A percentile compares a stretch with the other conserved stretches of the same genome.
phyloP scores from a whole-genome alignment of 1,140 invertebrate species.

The Lepidurus apus region DNA sequence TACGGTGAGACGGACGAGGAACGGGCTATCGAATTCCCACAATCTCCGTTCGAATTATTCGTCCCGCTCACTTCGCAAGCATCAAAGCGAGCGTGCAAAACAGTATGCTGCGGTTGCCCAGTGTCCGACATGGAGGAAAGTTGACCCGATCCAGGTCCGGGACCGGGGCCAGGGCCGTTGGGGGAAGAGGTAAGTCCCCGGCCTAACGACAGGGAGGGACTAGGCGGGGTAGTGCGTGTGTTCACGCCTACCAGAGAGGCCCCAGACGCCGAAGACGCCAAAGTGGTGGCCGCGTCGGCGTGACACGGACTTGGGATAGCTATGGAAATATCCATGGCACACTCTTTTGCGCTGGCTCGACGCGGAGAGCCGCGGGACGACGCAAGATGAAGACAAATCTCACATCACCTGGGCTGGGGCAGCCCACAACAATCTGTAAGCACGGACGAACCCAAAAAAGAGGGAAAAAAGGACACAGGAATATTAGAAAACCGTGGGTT shows the following conservation, averaged over 20 bases:
- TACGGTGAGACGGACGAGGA: background rate
- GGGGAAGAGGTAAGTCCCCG: background rate
- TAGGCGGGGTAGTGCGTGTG: slow-evolving; percentile 6
- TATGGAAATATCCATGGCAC: slow-evolving; percentile 32
- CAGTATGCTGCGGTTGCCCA: slow-evolving; percentile 19
- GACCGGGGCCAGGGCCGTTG: background rate
- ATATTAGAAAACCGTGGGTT: background rate
- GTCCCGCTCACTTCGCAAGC: slow-evolving; percentile 28
- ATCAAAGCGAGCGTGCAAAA: slow-evolving; percentile 32
- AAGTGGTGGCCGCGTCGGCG: slow-evolving; percentile 21
- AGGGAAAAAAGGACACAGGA: background rate
- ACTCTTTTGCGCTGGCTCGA: background rate
- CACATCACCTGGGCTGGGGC: background rate
- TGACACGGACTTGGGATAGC: slow-evolving; percentile 33
- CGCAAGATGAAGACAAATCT: background rate
- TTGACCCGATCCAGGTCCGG: background rate
- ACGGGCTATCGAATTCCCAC: background rate
- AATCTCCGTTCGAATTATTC: background rate
- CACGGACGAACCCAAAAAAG: background rate
- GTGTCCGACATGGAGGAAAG: slow-evolving; percentile 14
- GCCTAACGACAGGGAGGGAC: slow-evolving; percentile 1
- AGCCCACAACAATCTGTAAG: slow-evolving; percentile 3
- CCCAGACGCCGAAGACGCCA: slow-evolving; percentile 27
- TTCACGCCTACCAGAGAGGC: slow-evolving; percentile 27
- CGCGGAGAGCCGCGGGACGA: background rate